Percentiles rank a stretch among this genome's conserved stretches.
These are phyloP conservation scores for Epistrophella euchroma DNA, from an alignment of 2,888 invertebrate species.

Conservation along the genomic window DNA sequence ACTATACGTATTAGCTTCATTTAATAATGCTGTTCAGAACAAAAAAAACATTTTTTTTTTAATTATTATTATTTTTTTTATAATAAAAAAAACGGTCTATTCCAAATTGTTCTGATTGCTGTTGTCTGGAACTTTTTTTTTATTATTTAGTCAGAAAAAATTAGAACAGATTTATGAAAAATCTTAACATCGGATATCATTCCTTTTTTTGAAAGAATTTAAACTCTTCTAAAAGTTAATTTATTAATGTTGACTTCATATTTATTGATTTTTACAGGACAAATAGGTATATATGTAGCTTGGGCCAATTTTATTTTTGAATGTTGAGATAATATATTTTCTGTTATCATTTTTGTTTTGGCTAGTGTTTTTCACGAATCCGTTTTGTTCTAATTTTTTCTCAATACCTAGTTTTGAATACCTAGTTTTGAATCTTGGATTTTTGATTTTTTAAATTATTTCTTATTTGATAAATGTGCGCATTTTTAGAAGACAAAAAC, in stretches of 20 bases:
- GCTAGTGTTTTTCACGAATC: neutral
- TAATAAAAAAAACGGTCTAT: neutral
- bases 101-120: neutral
- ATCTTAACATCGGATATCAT: neutral
- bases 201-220: neutral
- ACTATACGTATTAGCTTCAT: neutral
- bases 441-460: neutral
- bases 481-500: constrained; percentile 41
- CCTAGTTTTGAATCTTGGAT: neutral
- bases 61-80: too few species aligned
- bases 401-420: neutral
- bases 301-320: neutral
- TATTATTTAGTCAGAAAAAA: neutral
- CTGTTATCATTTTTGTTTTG: neutral
- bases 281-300: neutral
- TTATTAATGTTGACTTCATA: neutral
- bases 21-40: neutral
- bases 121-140: neutral
- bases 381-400: neutral
- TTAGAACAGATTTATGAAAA: neutral
- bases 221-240: neutral
- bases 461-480: constrained; percentile 61
- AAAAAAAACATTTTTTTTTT: neutral
- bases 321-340: neutral
- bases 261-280: neutral